A percentile compares a stretch with the other conserved stretches of the same genome.
Evolutionary conservation across 2,113 vertebrate genomes (phyloP).

Genomic region (Tenrec ecaudatus): DNA sequence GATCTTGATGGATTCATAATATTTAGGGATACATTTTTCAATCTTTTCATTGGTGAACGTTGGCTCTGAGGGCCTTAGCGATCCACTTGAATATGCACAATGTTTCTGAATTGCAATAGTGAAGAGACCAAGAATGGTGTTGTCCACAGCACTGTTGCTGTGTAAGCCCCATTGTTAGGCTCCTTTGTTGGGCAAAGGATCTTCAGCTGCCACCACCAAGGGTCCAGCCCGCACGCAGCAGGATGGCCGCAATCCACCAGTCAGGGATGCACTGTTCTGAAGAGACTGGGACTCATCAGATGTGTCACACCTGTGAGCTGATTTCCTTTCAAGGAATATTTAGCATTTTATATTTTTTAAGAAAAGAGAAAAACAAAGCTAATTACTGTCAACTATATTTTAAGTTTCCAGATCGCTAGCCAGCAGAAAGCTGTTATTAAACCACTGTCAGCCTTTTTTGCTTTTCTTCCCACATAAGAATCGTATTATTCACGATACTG

Average conservation of each 20-base stretch:
- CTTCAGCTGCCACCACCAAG: slow-evolving; percentile 62
- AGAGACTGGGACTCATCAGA: slow-evolving; percentile 66
- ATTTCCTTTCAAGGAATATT: slow-evolving; percentile 70
- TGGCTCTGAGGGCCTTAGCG: slow-evolving; percentile 30
- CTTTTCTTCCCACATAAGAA: slow-evolving; percentile 85
- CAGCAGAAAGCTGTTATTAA: slow-evolving; percentile 84
- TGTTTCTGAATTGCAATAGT: slow-evolving; percentile 32
- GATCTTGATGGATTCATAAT: slow-evolving; percentile 64
- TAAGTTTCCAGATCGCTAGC: slow-evolving; percentile 83
- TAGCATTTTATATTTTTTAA: slow-evolving; percentile 74
- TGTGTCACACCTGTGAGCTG: slow-evolving; percentile 65
- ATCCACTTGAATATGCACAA: slow-evolving; percentile 44
- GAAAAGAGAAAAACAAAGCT: slow-evolving; percentile 83
- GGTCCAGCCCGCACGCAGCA: slow-evolving; percentile 54
- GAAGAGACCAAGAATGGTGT: neutral
- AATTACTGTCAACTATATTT: slow-evolving; percentile 85
- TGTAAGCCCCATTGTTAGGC: neutral
- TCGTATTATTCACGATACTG: slow-evolving; percentile 86
- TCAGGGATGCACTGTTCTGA: neutral
- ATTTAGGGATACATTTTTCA: slow-evolving; percentile 22
- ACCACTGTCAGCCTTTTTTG: slow-evolving; percentile 81
- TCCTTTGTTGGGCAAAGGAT: slow-evolving; percentile 5
- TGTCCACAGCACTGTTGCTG: neutral
- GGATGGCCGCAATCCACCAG: neutral
- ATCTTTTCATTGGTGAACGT: slow-evolving; percentile 2